phyloP scores from a whole-genome alignment of 2,113 vertebrate genomes.

The Pungitius pungitius region DNA sequence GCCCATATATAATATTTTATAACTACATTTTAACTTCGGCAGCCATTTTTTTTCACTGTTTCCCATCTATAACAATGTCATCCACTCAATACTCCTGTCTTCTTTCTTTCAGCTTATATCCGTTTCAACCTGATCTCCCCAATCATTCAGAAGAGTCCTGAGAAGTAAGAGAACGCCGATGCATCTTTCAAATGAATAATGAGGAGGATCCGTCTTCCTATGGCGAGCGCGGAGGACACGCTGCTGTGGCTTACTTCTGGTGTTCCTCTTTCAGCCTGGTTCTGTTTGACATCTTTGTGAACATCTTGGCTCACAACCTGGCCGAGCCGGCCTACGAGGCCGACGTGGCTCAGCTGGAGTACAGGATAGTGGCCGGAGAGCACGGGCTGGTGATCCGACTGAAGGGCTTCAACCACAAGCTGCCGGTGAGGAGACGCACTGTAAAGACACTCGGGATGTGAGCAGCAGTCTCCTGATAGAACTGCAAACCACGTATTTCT shows the following conservation, averaged over 20 bases:
- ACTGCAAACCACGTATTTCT: background rate
- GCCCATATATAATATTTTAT: background rate
- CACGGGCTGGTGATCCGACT: conserved; percentile 89
- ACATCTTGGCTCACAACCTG: conserved; percentile 92
- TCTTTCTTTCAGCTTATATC: conserved; percentile 85
- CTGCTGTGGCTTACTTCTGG: background rate
- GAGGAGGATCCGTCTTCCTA: background rate
- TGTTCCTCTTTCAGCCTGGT: conserved; percentile 81
- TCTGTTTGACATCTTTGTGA: conserved; percentile 93
- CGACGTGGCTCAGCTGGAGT: conserved; percentile 92
- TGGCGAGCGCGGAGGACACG: background rate
- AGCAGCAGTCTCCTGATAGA: background rate
- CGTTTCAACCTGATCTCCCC: conserved; percentile 94
- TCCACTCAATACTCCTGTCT: background rate
- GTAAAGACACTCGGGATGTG: too few relatives aligned
- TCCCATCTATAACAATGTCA: background rate
- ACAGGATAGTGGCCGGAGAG: conserved; percentile 90
- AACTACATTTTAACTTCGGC: background rate
- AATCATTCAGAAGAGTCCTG: conserved; percentile 90
- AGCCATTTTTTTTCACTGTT: background rate
- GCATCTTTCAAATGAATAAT: background rate
- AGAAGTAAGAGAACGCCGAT: conserved; percentile 84
- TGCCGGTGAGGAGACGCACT: conserved; percentile 83
- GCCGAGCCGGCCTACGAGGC: conserved; percentile 94
- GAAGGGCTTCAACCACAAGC: conserved; percentile 96